A percentile compares a stretch with the other conserved stretches of the same genome.
Evolutionary conservation across 2,888 invertebrate genomes (phyloP).

Genomic region (Mesochorus sp.): DNA sequence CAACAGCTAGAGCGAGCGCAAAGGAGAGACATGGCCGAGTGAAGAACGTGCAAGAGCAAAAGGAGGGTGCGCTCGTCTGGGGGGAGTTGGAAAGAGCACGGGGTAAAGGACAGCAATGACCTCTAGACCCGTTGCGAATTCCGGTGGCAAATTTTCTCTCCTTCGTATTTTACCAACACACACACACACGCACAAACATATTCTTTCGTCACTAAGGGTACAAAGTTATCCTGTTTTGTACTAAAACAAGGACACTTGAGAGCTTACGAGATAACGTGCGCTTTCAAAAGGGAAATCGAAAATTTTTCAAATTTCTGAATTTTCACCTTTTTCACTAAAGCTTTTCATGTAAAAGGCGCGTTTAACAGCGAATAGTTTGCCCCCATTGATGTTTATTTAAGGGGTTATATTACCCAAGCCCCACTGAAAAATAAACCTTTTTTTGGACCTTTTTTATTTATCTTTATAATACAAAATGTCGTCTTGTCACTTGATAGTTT

Average conservation of each 20-base stretch:
- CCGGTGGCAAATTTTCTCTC: conserved; percentile 48
- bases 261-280: neutral
- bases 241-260: neutral
- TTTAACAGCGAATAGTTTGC: too few relatives aligned
- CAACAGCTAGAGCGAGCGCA: conserved; percentile 14
- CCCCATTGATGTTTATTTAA: too few relatives aligned
- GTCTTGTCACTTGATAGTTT: too few relatives aligned
- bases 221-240: neutral
- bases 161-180: neutral
- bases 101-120: conserved; percentile 47
- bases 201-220: neutral
- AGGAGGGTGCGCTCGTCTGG: neutral
- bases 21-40: conserved; percentile 31
- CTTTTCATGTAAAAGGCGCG: too few relatives aligned
- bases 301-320: too few relatives aligned
- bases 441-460: too few relatives aligned
- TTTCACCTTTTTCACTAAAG: too few relatives aligned
- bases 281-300: neutral
- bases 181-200: too few relatives aligned
- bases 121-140: conserved; percentile 50
- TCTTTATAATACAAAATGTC: too few relatives aligned
- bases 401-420: too few relatives aligned
- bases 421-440: too few relatives aligned
- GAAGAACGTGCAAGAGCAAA: conserved; percentile 25
- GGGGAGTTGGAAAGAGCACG: conserved; percentile 1